A percentile compares a stretch with the other conserved stretches of the same genome.
phyloP scores from a whole-genome alignment of 30 jellyfish, hydroid and myxozoan genomes.

The Hydra vulgaris region DNA sequence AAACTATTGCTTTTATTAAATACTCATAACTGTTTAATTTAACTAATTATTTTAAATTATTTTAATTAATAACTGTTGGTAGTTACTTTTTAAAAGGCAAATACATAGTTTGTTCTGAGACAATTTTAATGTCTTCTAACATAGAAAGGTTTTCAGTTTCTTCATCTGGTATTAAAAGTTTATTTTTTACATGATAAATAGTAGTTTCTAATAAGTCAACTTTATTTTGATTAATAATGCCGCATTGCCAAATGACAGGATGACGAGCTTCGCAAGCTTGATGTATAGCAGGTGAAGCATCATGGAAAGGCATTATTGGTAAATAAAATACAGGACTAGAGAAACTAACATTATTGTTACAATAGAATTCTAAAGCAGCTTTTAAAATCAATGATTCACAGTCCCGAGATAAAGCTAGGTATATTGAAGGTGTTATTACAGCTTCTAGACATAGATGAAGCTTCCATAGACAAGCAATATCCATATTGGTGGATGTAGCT shows the following conservation, averaged over 20 bases:
- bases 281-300: constrained; percentile 12
- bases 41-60: too few relatives aligned
- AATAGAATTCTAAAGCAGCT: constrained; percentile 24
- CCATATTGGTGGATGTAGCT: not conserved
- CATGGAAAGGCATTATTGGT: constrained; percentile 24
- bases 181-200: not conserved
- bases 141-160: constrained; percentile 8
- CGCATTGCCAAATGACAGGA: constrained; percentile 16
- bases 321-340: constrained; percentile 18
- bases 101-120: constrained; percentile 3
- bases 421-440: constrained; percentile 24
- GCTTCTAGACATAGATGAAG: constrained; percentile 19
- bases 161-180: constrained; percentile 5
- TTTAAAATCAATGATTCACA: constrained; percentile 15
- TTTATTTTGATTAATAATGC: constrained; percentile 9
- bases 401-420: constrained; percentile 17
- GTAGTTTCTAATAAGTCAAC: constrained; percentile 16
- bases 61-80: not conserved
- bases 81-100: not conserved
- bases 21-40: too few relatives aligned
- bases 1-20: not conserved
- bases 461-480: constrained; percentile 19
- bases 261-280: constrained; percentile 23
- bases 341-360: not conserved
- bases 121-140: not conserved